Evolutionary conservation across 2,113 vertebrate genomes (phyloP).

Genomic region (Psilopsiagon aurifrons): DNA sequence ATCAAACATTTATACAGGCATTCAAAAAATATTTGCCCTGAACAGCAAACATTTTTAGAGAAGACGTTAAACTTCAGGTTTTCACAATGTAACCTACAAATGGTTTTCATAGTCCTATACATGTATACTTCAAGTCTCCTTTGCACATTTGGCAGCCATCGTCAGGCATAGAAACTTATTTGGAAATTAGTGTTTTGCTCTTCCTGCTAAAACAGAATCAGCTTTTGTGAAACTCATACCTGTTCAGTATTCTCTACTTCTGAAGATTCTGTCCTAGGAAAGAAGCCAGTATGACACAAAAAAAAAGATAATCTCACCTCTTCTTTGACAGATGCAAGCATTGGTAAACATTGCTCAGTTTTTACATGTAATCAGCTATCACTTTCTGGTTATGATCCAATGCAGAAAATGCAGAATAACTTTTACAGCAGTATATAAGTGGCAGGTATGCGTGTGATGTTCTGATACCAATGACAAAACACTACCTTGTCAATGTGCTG

Average conservation of each 20-base stretch:
- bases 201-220: background rate
- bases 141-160: background rate
- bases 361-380: background rate
- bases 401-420: background rate
- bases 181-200: background rate
- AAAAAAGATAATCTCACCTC: accelerated
- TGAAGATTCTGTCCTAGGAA: background rate
- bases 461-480: background rate
- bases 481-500: background rate
- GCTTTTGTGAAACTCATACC: background rate
- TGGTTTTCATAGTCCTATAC: background rate
- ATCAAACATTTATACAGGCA: background rate
- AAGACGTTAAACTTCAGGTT: background rate
- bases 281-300: background rate
- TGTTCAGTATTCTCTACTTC: background rate
- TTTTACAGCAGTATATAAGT: background rate
- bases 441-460: background rate
- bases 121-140: background rate
- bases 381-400: background rate
- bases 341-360: background rate
- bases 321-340: background rate
- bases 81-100: background rate
- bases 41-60: background rate
- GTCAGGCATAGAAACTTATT: background rate
- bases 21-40: background rate